phyloP scores from a whole-genome alignment of 2,113 vertebrate species.

The Tenrec ecaudatus region DNA sequence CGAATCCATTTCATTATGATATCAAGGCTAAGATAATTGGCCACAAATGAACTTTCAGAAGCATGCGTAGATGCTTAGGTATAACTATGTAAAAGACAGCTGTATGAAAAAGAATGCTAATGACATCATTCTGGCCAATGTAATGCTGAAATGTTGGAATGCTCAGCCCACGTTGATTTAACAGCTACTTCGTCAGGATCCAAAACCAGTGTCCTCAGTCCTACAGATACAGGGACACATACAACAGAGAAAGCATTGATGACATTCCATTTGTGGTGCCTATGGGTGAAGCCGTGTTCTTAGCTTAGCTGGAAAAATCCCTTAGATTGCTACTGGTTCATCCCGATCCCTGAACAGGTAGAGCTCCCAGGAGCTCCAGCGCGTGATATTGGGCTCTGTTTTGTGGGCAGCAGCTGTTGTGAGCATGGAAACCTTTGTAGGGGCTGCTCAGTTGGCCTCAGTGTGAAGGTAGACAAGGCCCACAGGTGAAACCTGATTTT shows the following conservation, averaged over 20 bases:
- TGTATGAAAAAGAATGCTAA: background rate
- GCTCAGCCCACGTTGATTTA: rapidly evolving
- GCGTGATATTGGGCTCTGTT: background rate
- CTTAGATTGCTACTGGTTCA: background rate
- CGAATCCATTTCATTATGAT: background rate
- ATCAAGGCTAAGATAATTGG: background rate
- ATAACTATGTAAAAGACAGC: background rate
- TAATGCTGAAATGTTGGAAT: background rate
- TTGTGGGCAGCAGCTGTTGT: background rate
- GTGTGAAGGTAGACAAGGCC: background rate
- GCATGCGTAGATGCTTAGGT: background rate
- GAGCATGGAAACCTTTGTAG: background rate
- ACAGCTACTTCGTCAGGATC: rapidly evolving
- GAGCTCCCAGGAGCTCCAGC: background rate
- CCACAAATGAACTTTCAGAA: background rate
- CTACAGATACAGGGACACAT: too few relatives aligned
- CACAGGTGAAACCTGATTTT: background rate
- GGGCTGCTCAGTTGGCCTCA: background rate
- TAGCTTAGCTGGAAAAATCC: background rate
- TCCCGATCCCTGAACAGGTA: background rate
- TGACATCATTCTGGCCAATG: background rate
- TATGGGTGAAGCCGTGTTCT: background rate
- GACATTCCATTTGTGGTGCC: rapidly evolving
- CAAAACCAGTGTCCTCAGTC: rapidly evolving
- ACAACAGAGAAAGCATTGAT: too few relatives aligned